These are phyloP conservation scores for Nothocercus nigrocapillus DNA, from an alignment of 2,113 vertebrate genomes.

Conservation along the genomic window DNA sequence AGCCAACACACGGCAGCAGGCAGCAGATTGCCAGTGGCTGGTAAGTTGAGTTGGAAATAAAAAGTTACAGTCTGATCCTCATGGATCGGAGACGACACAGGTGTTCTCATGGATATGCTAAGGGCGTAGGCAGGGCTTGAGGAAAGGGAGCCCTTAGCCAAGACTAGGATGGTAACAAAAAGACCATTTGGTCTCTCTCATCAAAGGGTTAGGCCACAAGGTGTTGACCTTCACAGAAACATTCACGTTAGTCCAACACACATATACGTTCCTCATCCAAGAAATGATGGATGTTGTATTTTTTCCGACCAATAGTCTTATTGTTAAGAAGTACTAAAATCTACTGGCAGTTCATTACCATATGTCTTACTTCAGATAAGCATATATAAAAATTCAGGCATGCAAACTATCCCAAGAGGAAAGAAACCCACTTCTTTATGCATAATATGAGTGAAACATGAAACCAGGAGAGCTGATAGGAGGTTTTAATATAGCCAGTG, in stretches of 20 bases:
- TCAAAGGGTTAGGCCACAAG: not conserved
- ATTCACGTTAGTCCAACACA: not conserved
- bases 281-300: not conserved
- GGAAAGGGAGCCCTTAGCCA: not conserved
- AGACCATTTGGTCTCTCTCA: not conserved
- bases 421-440: not conserved
- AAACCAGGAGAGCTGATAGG: not conserved
- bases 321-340: not conserved
- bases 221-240: not conserved
- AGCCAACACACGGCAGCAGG: not conserved
- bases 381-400: not conserved
- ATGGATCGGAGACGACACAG: not conserved
- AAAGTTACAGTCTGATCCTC: not conserved
- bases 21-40: not conserved
- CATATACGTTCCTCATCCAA: not conserved
- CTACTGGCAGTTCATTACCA: not conserved
- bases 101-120: not conserved
- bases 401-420: not conserved
- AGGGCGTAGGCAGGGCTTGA: not conserved
- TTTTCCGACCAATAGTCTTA: not conserved
- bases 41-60: not conserved
- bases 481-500: not conserved
- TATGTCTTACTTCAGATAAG: not conserved
- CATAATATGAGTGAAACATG: not conserved
- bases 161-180: not conserved